Percentiles rank a stretch among this genome's conserved stretches.
Conservation (phyloP, 2,888 invertebrate genomes). For the Drosophila nr. fundita region DNA sequence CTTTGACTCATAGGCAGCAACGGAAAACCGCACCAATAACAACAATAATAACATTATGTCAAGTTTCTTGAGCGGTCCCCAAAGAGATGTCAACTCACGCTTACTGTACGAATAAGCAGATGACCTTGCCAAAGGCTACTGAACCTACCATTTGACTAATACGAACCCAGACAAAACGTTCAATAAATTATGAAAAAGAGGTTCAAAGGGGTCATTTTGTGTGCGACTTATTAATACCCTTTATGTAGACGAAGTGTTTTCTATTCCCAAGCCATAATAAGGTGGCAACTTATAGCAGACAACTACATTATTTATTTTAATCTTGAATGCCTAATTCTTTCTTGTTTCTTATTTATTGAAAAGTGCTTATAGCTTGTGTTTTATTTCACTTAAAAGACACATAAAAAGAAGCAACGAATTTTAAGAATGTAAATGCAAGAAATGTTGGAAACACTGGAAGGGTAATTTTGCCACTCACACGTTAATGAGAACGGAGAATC, state of each 20-base stretch:
- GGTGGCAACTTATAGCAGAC: background rate
- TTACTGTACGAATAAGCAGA: constrained; percentile 34
- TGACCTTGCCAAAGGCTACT: constrained; percentile 60
- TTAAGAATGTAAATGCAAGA: background rate
- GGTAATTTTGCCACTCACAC: too few species aligned
- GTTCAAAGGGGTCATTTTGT: constrained; percentile 14
- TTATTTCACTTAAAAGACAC: background rate
- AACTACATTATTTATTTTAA: background rate
- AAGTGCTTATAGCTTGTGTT: too few species aligned
- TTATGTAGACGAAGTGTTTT: background rate
- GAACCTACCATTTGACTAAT: constrained; percentile 54
- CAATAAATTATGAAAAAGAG: constrained; percentile 33
- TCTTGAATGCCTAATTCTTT: background rate
- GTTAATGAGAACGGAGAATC: too few species aligned
- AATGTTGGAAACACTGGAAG: background rate
- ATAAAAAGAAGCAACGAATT: background rate
- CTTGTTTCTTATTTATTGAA: background rate
- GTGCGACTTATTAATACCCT: constrained; percentile 9
- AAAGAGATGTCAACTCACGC: constrained; percentile 57
- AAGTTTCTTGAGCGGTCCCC: constrained; percentile 30
- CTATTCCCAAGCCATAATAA: background rate
- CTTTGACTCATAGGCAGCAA: constrained; percentile 45
- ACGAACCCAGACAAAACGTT: constrained; percentile 14
- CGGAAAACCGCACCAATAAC: constrained; percentile 9
- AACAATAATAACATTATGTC: constrained; percentile 4